Conservation (phyloP, 2,888 invertebrate genomes). For the Enoplolaimus lenunculus region DNA sequence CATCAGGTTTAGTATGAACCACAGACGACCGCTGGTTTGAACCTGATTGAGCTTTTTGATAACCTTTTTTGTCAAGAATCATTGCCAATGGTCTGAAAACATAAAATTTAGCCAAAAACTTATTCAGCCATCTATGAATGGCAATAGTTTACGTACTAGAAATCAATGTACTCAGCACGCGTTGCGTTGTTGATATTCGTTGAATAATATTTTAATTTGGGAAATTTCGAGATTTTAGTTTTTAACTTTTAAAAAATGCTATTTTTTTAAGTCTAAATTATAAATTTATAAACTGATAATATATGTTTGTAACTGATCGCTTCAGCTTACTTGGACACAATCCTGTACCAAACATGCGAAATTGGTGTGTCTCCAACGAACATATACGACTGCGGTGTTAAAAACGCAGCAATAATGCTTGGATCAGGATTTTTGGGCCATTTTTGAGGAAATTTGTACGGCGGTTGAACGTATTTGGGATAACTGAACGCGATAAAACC, state of each 20-base stretch:
- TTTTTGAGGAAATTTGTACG: slow-evolving; percentile 31
- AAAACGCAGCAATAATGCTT: slow-evolving; percentile 30
- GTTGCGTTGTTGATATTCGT: too few relatives aligned
- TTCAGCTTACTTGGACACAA: slow-evolving; percentile 24
- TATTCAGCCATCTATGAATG: too few relatives aligned
- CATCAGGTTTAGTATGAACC: background rate
- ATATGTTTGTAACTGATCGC: too few relatives aligned
- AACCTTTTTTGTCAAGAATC: background rate
- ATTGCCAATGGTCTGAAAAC: background rate
- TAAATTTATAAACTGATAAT: too few relatives aligned
- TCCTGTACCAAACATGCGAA: slow-evolving; percentile 31
- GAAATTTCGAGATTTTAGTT: too few relatives aligned
- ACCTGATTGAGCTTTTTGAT: background rate
- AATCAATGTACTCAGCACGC: too few relatives aligned
- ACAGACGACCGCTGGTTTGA: background rate
- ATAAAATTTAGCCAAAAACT: too few relatives aligned
- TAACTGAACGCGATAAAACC: slow-evolving; percentile 30
- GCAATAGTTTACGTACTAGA: too few relatives aligned
- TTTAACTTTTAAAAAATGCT: too few relatives aligned
- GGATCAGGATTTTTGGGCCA: slow-evolving; percentile 31
- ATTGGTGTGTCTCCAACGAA: slow-evolving; percentile 28
- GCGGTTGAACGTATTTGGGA: slow-evolving; percentile 31
- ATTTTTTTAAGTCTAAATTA: too few relatives aligned
- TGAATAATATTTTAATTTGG: too few relatives aligned
- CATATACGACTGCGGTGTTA: slow-evolving; percentile 30